Conservation (phyloP, 2,113 vertebrate species). For the Recurvirostra avosetta region DNA sequence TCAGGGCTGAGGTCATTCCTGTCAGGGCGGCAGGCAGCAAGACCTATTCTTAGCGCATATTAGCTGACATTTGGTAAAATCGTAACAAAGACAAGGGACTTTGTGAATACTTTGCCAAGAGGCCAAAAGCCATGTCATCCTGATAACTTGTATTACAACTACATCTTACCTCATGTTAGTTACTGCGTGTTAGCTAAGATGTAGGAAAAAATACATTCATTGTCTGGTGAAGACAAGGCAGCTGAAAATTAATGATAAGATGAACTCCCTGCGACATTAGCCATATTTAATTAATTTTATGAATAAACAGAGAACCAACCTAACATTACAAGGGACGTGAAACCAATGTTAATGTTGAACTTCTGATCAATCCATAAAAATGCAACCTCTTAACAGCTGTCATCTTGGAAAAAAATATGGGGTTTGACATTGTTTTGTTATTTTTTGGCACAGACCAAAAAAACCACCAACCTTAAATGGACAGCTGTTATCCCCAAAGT, state of each 20-base stretch:
- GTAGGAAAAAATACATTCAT: neutral
- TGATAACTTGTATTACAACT: neutral
- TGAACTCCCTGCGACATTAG: neutral
- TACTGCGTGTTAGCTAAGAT: neutral
- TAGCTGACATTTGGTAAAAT: slow-evolving; percentile 21
- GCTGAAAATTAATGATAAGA: neutral
- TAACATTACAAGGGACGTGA: neutral
- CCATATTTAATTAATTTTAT: neutral
- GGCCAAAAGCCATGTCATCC: neutral
- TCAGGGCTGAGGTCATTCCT: neutral
- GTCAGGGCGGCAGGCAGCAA: neutral
- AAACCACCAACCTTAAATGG: neutral
- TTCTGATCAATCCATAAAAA: neutral
- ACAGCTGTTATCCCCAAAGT: neutral
- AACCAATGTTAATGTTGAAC: neutral
- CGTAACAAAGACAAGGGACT: neutral
- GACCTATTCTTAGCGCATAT: neutral
- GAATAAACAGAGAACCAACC: neutral
- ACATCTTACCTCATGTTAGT: neutral
- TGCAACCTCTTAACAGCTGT: neutral
- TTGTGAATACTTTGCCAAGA: neutral
- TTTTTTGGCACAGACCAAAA: neutral
- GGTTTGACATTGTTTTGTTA: neutral
- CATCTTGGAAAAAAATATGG: fast-evolving
- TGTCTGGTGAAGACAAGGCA: neutral